Evolutionary conservation across 2,797 vertebrate genomes (phyloP), one percentile per base, ranked within the genome.

Genomic region (Oophaga sylvatica): DNA sequence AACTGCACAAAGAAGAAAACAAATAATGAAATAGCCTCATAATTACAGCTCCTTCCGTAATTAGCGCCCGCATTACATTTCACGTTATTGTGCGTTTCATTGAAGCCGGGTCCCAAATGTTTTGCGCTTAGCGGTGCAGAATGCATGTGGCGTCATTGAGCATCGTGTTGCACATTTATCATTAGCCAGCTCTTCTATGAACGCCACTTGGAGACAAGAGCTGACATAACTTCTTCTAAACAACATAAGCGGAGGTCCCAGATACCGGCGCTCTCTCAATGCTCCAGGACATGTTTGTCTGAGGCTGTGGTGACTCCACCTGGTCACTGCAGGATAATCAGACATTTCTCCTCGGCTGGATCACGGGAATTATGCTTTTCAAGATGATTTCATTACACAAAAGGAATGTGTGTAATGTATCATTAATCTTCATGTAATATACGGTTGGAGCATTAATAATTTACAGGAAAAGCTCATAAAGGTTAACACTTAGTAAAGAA

Each of bases 1-100:
- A 95, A 91, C 95, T 98, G 93, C 88, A 92, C 53, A 89, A 92
- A 88, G 83, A 68, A 75, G 73, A 87, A 86, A 91, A 5, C 60
- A 75, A 70, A 68, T 89, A 76, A 70, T 67, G 71, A 62, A 87
- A 77, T 16, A 79, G 63, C 53, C 41, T 26, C 31, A 62, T 86
- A 63, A 77, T 84, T 84, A 26, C 71, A 53, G 13, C 35, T 17
- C 17, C 1, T 15, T 19, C 56, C 12, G 83, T 41, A 60, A 19
- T 73, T 73, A 83, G 56, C 35, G 31, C 82, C 31, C 62, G 71
- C 71, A 77, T 84, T 48, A 53, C 71, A 63, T 62, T 29, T 17
- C 57, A n/a, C 70, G 9, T 76, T 84, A 84, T 41, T 77, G 59
- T 65, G 26, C 26, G 26, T 26, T 26, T 26, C 26, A 26, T 26